Base-by-base conservation (phyloP, 2,113 vertebrate species). In the Melanerpes formicivorus region DNA sequence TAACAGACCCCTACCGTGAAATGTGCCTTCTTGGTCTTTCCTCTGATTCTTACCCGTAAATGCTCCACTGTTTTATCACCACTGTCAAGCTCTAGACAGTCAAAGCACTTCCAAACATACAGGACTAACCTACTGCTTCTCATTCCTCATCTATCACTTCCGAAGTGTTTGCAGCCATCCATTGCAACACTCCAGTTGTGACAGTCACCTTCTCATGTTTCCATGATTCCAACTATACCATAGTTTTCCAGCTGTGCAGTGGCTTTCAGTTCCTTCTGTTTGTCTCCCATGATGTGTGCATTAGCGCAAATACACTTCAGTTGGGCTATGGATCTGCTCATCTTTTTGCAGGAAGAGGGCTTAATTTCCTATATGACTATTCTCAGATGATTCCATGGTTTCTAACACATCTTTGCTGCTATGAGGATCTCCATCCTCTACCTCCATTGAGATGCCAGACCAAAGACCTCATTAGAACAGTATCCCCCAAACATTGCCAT, bases 401-500 rank as follows among this genome's bases (percentile, higher is more conserved):
- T 74, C 69, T 56, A 42, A 42, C 27, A 15, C 21, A 9, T 9
- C 30, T 72, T 55, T 82, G 22, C 40, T 78, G 56, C 26, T 30
- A 17, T 2, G 0, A 25, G 40, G 15, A 18, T 71, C 58, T 70
- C 60, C 23, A 34, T 11, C 16, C 27, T 6, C 27, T 56, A 0
- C 16, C 18, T 75, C 18, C 26, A 62, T 18, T 52, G 18, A 66
- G 13, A 11, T 0, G 1, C 9, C 58, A 46, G 37, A 66, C 4
- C 9, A 14, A 80, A 23, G 30, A 67, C 17, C 9, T 92, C 3
- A 5, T 5, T n/a, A 16, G 5, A 19, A 48, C 6, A 54, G 7
- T 7, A 10, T 17, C 30, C 25, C n/a, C 72, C 60, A 65, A 55
- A 48, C 2, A 22, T 0, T 0, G 0, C 15, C 0, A 1, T 84